These are phyloP conservation scores for Puffinus mauretanicus DNA, from an alignment of 2,113 vertebrate species.

Conservation along the genomic window DNA sequence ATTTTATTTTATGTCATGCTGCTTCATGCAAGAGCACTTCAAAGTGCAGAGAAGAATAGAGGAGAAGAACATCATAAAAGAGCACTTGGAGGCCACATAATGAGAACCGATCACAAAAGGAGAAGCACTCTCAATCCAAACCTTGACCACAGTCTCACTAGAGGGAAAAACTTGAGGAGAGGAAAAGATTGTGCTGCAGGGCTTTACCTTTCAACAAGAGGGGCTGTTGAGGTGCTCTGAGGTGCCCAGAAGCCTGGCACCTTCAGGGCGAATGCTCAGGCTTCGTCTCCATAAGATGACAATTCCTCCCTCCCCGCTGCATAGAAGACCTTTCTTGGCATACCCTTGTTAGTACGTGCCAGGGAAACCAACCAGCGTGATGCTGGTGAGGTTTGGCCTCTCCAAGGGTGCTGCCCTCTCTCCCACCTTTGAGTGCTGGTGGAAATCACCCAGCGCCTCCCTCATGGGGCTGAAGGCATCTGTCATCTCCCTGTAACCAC, in stretches of 20 bases:
- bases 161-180: background rate
- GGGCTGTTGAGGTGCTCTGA: background rate
- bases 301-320: background rate
- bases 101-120: background rate
- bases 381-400: background rate
- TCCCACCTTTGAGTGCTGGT: background rate
- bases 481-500: background rate
- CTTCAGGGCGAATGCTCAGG: background rate
- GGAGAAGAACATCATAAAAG: slow-evolving; percentile 35
- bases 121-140: background rate
- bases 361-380: background rate
- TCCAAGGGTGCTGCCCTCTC: background rate
- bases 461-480: background rate
- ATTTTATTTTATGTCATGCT: slow-evolving; percentile 54
- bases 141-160: background rate
- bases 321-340: background rate
- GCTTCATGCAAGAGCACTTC: slow-evolving; percentile 47
- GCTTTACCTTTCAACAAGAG: background rate
- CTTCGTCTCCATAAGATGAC: background rate
- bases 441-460: accelerated
- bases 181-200: background rate
- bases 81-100: background rate
- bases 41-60: slow-evolving; percentile 52
- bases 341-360: accelerated
- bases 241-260: background rate